Evolutionary conservation across 2,888 invertebrate species (phyloP).

Genomic region (Aporophyla nigra): DNA sequence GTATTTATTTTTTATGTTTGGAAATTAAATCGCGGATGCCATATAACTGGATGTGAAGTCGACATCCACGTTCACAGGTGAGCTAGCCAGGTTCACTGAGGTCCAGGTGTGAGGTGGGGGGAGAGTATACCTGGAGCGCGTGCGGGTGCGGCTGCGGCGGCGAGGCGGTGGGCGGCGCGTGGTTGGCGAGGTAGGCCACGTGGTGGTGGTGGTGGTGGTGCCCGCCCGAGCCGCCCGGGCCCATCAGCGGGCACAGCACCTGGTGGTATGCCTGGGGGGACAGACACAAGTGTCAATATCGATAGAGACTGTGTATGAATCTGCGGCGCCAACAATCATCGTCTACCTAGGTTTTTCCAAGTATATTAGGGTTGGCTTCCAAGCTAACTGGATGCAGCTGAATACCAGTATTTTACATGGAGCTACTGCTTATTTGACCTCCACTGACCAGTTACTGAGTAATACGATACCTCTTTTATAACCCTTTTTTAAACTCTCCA

Average conservation of each 20-base stretch:
- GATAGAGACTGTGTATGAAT: background rate
- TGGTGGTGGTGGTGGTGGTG: constrained; percentile 88
- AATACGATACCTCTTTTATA: too few relatives aligned
- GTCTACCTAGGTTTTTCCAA: too few relatives aligned
- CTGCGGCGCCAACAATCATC: background rate
- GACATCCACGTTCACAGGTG: background rate
- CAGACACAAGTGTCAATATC: too few relatives aligned
- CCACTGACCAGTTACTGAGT: too few relatives aligned
- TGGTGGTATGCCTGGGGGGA: constrained; percentile 65
- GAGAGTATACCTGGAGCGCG: constrained; percentile 75
- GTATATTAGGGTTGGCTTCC: too few relatives aligned
- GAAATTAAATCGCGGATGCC: background rate
- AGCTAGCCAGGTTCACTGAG: constrained; percentile 7
- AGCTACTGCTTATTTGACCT: too few relatives aligned
- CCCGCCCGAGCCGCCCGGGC: constrained; percentile 74
- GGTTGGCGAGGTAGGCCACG: constrained; percentile 86
- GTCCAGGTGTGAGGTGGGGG: background rate
- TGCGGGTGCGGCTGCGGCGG: constrained; percentile 85
- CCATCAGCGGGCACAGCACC: constrained; percentile 87
- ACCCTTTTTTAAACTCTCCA: too few relatives aligned
- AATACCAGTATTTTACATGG: too few relatives aligned
- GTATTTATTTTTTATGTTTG: background rate
- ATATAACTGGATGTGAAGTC: background rate
- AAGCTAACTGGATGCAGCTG: too few relatives aligned
- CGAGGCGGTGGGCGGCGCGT: constrained; percentile 86